phyloP scores from a whole-genome alignment of 2,888 invertebrate species.

The Onthophagus sagittarius region DNA sequence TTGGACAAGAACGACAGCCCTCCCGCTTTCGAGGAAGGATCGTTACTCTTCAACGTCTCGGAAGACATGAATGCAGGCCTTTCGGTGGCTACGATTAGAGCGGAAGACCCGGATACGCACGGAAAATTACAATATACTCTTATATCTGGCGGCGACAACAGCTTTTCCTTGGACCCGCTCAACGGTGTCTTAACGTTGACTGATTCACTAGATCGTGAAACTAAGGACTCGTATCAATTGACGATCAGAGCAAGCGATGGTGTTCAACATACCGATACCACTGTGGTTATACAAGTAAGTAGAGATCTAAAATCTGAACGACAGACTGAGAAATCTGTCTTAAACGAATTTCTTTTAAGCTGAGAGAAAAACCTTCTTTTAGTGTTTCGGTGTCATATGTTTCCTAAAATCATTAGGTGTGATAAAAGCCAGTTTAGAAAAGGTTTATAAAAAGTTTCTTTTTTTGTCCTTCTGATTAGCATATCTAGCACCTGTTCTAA shows the following conservation, averaged over 20 bases:
- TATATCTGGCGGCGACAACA: conserved; percentile 59
- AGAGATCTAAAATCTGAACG: neutral
- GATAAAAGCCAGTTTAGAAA: neutral
- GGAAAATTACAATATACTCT: conserved; percentile 74
- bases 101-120: conserved; percentile 82
- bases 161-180: conserved; percentile 67
- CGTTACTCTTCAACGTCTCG: conserved; percentile 70
- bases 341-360: too few species aligned
- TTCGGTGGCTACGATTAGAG: conserved; percentile 70
- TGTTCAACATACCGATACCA: conserved; percentile 76
- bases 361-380: too few species aligned
- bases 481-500: neutral
- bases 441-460: neutral
- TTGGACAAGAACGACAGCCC: conserved; percentile 93
- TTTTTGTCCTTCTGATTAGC: neutral
- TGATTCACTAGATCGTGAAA: conserved; percentile 81
- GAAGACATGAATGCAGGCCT: conserved; percentile 84
- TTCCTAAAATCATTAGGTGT: neutral
- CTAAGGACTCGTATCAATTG: conserved; percentile 72
- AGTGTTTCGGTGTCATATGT: neutral
- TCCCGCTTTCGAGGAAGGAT: conserved; percentile 78
- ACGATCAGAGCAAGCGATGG: conserved; percentile 85
- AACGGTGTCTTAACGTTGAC: conserved; percentile 71
- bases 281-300: conserved; percentile 73
- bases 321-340: too few species aligned